Percentiles rank a stretch among this genome's conserved stretches.
These are phyloP conservation scores for Scomberomorus guttatus DNA, from an alignment of 2,797 vertebrate genomes.

Conservation along the genomic window DNA sequence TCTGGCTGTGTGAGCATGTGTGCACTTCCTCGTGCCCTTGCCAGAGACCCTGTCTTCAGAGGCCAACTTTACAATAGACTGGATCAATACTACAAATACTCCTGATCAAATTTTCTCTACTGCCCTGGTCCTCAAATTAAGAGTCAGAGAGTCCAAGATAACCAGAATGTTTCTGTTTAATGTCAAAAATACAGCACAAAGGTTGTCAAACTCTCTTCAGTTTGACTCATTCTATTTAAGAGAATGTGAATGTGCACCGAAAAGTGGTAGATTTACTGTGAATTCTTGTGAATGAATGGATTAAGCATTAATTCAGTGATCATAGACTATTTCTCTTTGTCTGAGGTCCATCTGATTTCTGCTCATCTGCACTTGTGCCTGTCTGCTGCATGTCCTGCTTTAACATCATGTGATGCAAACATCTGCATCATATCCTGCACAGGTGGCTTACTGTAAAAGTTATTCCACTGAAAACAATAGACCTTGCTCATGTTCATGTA, in stretches of 20 bases:
- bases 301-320: neutral
- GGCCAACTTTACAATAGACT: conserved; percentile 57
- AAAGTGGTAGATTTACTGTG: neutral
- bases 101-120: conserved; percentile 41
- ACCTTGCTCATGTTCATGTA: conserved; percentile 45
- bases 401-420: conserved; percentile 7
- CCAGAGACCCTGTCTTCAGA: conserved; percentile 51
- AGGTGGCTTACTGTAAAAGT: neutral
- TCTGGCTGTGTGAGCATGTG: conserved; percentile 81
- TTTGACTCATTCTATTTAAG: conserved; percentile 21
- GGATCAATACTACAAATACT: conserved; percentile 58
- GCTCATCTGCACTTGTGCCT: neutral
- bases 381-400: neutral
- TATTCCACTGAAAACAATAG: neutral
- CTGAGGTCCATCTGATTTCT: neutral
- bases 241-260: neutral
- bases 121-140: conserved; percentile 24
- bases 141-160: conserved; percentile 7
- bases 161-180: conserved; percentile 34
- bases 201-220: conserved; percentile 2
- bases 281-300: neutral
- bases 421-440: conserved; percentile 6
- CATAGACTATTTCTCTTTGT: neutral
- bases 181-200: conserved; percentile 7
- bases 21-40: conserved; percentile 81